Evolutionary conservation across 2,888 invertebrate genomes (phyloP).

Genomic region (Sinopyrophorus schimmeli): DNA sequence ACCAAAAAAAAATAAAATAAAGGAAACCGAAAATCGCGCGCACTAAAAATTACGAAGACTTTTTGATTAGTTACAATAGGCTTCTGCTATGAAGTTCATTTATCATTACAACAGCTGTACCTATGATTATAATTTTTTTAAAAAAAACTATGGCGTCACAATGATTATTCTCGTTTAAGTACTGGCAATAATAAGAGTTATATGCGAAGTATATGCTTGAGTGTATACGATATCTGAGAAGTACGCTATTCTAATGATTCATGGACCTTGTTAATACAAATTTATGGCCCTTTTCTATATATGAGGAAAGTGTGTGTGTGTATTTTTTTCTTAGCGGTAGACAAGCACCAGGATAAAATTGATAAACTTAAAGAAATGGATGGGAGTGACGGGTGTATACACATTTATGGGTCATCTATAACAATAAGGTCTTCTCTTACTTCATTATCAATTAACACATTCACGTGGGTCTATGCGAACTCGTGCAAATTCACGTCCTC

Average conservation of each 20-base stretch:
- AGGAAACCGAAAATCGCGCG: too few relatives aligned
- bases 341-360: slow-evolving; percentile 44
- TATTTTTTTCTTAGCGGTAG: too few relatives aligned
- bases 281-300: slow-evolving; percentile 44
- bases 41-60: too few relatives aligned
- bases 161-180: slow-evolving; percentile 25
- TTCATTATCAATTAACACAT: too few relatives aligned
- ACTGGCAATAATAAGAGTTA: slow-evolving; percentile 31
- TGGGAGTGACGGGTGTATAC: slow-evolving; percentile 42
- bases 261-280: slow-evolving; percentile 44
- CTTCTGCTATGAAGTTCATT: too few relatives aligned
- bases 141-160: slow-evolving; percentile 41
- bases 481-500: too few relatives aligned
- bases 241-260: slow-evolving; percentile 57
- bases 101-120: slow-evolving; percentile 57
- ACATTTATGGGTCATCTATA: slow-evolving; percentile 47
- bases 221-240: slow-evolving; percentile 37
- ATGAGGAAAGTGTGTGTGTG: too few relatives aligned
- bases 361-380: slow-evolving; percentile 47
- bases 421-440: too few relatives aligned
- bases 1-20: too few relatives aligned
- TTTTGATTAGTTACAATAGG: too few relatives aligned
- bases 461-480: too few relatives aligned
- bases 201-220: slow-evolving; percentile 35
- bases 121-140: slow-evolving; percentile 43